These are phyloP conservation scores for Panagrolaimus sp. DNA, from an alignment of 1,140 invertebrate genomes.

Conservation along the genomic window DNA sequence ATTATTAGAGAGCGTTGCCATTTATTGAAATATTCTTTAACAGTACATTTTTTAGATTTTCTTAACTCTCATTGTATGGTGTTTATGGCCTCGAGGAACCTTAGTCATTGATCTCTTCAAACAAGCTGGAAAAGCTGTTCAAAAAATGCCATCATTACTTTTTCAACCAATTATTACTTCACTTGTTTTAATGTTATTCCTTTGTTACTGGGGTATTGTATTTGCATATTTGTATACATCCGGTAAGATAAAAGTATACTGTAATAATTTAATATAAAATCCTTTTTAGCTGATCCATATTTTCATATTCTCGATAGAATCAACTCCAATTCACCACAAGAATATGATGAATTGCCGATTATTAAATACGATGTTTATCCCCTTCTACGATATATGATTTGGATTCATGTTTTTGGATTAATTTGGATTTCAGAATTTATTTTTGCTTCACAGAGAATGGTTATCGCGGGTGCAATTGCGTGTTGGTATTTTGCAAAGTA, in stretches of 20 bases:
- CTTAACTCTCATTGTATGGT: constrained; percentile 72
- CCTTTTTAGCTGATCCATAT: neutral
- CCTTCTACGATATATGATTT: constrained; percentile 69
- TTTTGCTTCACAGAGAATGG: constrained; percentile 81
- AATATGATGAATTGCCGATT: neutral
- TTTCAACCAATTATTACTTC: constrained; percentile 82
- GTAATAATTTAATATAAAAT: neutral
- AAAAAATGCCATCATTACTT: constrained; percentile 75
- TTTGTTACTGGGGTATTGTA: constrained; percentile 77
- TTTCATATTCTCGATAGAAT: neutral
- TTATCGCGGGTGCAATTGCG: constrained; percentile 78
- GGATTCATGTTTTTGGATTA: constrained; percentile 79
- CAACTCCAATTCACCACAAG: neutral
- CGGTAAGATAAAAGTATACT: neutral
- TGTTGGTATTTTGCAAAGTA: constrained; percentile 74
- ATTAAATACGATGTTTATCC: neutral
- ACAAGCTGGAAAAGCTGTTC: constrained; percentile 78
- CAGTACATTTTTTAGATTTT: constrained; percentile 68
- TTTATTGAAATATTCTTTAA: neutral
- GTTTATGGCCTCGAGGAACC: constrained; percentile 73
- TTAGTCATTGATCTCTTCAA: constrained; percentile 76
- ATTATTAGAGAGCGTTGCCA: constrained; percentile 38
- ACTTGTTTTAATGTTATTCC: constrained; percentile 71
- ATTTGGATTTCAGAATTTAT: constrained; percentile 86
- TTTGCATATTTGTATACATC: constrained; percentile 70